Conservation (phyloP, 1,140 invertebrate genomes). For the Lutraria rhynchaena region DNA sequence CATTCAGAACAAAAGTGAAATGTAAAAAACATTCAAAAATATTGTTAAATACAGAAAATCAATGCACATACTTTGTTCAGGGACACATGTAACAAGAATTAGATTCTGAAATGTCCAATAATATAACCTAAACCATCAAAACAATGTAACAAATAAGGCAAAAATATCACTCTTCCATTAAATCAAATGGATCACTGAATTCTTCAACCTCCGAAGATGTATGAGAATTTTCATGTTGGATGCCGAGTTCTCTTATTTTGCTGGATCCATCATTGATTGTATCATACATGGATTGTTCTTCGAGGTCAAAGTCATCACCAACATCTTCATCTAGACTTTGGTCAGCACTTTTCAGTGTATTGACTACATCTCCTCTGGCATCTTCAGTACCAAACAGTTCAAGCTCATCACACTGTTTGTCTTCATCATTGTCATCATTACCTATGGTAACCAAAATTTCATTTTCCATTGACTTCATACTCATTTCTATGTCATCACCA, state of each 20-base stretch:
- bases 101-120: too few relatives aligned
- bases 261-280: conserved; percentile 24
- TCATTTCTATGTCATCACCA: conserved; percentile 33
- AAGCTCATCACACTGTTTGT: background rate
- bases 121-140: too few relatives aligned
- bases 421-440: conserved; percentile 3
- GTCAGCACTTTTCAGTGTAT: background rate
- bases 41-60: too few relatives aligned
- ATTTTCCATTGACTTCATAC: background rate
- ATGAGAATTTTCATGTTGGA: background rate
- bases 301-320: conserved; percentile 38
- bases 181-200: conserved; percentile 63
- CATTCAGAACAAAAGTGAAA: too few relatives aligned
- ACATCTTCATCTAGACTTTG: conserved; percentile 43
- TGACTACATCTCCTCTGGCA: background rate
- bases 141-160: too few relatives aligned
- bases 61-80: too few relatives aligned
- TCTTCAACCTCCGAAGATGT: conserved; percentile 29
- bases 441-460: background rate
- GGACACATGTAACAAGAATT: too few relatives aligned
- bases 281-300: conserved; percentile 55
- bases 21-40: too few relatives aligned
- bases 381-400: background rate
- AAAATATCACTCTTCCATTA: conserved; percentile 66
- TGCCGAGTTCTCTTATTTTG: conserved; percentile 19